Percentiles rank a stretch among this genome's conserved stretches.
Evolutionary conservation across 1,140 invertebrate species (phyloP).

Genomic region (Gonioctena quinquepunctata): DNA sequence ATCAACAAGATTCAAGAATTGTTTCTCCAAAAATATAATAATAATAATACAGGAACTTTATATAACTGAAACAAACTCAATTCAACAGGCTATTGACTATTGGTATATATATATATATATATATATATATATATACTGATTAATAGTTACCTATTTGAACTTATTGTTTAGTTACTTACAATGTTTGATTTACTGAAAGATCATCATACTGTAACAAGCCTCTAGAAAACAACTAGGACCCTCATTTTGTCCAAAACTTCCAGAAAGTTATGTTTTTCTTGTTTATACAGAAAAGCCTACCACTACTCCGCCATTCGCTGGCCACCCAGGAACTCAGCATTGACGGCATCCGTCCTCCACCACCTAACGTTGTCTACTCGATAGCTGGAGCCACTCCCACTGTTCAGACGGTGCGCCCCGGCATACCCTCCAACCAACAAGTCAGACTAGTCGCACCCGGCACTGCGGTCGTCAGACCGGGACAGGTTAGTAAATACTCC

Average conservation of each 20-base stretch:
- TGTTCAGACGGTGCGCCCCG: conserved; percentile 54
- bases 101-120: no score
- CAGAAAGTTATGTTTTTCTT: not conserved
- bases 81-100: no score
- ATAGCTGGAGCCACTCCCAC: conserved; percentile 57
- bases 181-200: no score
- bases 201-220: no score
- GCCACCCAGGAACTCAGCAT: conserved; percentile 91
- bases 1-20: no score
- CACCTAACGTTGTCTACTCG: conserved; percentile 65
- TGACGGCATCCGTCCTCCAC: conserved; percentile 91
- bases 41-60: no score
- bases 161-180: no score
- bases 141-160: no score
- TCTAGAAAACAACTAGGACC: not conserved
- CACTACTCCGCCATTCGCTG: conserved; percentile 87
- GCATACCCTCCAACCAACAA: conserved; percentile 57
- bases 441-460: conserved; percentile 63
- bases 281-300: conserved; percentile 86
- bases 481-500: no score
- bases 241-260: not conserved
- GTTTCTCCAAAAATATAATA: no score
- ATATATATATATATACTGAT: no score
- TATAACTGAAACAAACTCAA: no score
- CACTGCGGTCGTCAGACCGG: conserved; percentile 56